phyloP scores from a whole-genome alignment of 2,888 invertebrate species.

The Caenorhabditis sinica region DNA sequence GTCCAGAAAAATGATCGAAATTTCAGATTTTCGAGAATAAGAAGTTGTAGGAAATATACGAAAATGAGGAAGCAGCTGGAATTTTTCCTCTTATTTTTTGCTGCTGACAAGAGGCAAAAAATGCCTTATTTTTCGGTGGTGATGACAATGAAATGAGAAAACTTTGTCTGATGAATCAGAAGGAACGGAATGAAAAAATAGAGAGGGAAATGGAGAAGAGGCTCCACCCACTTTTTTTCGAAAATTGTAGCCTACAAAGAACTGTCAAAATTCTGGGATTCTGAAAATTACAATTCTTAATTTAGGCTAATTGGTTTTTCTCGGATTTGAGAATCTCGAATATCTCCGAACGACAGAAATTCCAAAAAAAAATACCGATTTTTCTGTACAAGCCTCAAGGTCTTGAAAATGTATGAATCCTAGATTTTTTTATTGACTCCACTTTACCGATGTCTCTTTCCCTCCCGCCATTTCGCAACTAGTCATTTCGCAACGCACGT shows the following conservation, averaged over 20 bases:
- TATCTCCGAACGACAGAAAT: background rate
- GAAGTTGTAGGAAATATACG: background rate
- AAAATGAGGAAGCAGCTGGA: slow-evolving; percentile 15
- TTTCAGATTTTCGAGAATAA: background rate
- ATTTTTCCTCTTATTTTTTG: no score
- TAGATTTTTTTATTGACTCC: no score
- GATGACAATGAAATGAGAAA: slow-evolving; percentile 17
- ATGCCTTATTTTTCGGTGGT: background rate
- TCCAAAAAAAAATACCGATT: no score
- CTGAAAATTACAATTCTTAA: background rate
- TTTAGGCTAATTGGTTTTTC: background rate
- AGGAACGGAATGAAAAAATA: slow-evolving; percentile 17
- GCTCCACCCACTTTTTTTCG: background rate
- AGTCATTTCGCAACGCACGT: no score
- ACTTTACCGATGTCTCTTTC: no score
- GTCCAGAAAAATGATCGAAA: background rate
- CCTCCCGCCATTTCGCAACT: no score
- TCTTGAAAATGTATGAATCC: no score
- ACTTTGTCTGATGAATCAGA: slow-evolving; percentile 22
- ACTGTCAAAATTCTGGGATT: background rate
- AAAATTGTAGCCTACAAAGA: no score
- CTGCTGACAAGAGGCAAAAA: no score
- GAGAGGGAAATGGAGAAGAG: background rate
- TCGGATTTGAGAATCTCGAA: background rate
- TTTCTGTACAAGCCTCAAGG: no score